Percentiles rank a stretch among this genome's conserved stretches.
phyloP scores from a whole-genome alignment of 2,113 vertebrate species.

The Verasper variegatus region DNA sequence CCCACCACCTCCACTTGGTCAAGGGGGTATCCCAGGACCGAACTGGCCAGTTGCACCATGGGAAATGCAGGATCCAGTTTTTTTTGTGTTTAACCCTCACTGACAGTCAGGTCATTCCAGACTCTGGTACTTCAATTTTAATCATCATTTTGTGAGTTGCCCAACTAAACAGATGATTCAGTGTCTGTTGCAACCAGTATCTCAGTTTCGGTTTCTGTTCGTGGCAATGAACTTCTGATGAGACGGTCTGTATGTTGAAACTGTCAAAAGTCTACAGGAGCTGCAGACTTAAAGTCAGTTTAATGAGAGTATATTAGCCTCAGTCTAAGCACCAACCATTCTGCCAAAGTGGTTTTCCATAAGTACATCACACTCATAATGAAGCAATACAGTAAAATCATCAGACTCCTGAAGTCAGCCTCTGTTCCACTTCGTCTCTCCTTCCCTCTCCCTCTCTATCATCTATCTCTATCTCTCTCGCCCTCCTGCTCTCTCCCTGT shows the following conservation, averaged over 20 bases:
- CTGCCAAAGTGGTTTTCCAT: background rate
- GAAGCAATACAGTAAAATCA: conserved; percentile 4
- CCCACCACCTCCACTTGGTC: too few relatives aligned
- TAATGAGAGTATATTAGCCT: background rate
- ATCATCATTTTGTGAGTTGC: too few relatives aligned
- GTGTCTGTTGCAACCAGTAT: too few relatives aligned
- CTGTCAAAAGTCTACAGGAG: background rate
- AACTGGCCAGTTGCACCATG: too few relatives aligned
- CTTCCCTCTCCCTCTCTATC: conserved; percentile 44
- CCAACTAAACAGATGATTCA: too few relatives aligned
- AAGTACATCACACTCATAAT: conserved; percentile 11
- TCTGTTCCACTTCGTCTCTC: conserved; percentile 33
- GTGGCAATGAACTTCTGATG: too few relatives aligned
- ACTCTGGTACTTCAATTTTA: too few relatives aligned
- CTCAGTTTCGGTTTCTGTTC: background rate
- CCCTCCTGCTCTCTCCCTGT: conserved; percentile 66
- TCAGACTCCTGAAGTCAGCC: background rate
- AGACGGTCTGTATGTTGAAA: background rate
- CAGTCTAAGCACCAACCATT: background rate
- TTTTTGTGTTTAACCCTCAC: too few relatives aligned
- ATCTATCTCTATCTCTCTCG: conserved; percentile 54
- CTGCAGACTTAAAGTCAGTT: background rate
- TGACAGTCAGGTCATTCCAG: too few relatives aligned
- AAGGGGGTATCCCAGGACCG: too few relatives aligned
- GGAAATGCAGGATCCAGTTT: too few relatives aligned